Evolutionary conservation across 2,797 vertebrate genomes (phyloP), one percentile per base, ranked within the genome.

Genomic region (Neomorphus geoffroyi): DNA sequence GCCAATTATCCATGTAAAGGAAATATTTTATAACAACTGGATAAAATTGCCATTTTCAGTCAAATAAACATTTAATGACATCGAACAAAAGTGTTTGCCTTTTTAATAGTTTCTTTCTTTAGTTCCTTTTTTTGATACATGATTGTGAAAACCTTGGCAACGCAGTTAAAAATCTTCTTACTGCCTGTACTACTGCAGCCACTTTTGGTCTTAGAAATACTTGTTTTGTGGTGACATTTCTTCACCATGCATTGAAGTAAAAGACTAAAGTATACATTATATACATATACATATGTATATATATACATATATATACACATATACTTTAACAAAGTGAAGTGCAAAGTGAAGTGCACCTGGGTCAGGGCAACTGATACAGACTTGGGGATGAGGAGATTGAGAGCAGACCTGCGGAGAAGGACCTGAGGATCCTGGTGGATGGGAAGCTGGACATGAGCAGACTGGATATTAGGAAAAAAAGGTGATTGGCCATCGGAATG

Each of bases 1-100:
- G 50, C n/a, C 88, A 96, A 71, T 89, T 96, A 96, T 72, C 80
- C 62, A 73, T 86, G 46, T 77, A 93, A 94, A 22, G 70, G 65
- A 96, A 95, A 95, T 95, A 83, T 83, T 90, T 84, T 90, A 54
- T 80, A 86, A 83, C 22, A 91, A 88, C 26, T 75, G 46, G 33
- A 78, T 69, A 81, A 96, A 95, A 94, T 45, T 81, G 7, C 23
- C 11, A 54, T 95, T 92, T 93, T 75, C 18, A 28, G 41, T 45
- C 19, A 65, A 89, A 93, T 78, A 56, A 96, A 48, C 30, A 72
- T 86, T 95, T 94, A 86, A 80, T 92, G 46, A 82, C 74, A 87
- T 48, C 39, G 46, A 84, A 58, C 6, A 50, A 12, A 16, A 60
- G 4, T 71, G 2, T 45, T 61, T 84, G 12, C 17, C 6, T 75